Evolutionary conservation across 2,888 invertebrate genomes (phyloP), one percentile per base, ranked within the genome.

Genomic region (Ferdinandea cuprea): DNA sequence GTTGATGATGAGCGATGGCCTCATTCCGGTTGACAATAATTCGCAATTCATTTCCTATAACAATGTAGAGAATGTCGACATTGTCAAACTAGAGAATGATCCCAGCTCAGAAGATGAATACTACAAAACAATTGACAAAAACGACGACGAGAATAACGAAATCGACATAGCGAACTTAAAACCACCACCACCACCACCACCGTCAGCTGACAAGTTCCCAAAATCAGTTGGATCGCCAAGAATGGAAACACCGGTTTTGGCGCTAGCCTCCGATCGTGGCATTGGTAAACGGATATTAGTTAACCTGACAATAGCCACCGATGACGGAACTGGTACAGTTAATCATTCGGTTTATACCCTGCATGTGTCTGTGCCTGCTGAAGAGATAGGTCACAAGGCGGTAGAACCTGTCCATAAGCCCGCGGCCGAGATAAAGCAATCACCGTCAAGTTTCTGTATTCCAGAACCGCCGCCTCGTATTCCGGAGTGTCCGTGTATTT

Each of bases 281-380:
- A 86, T 87, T 32, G 86, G 87, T 86, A 91, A 94, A 90, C 93
- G 95, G 87, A 94, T 96, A 87, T 92, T 96, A 86, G 95, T 97
- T 80, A 97, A 97, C 91, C 92, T 97, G 86, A 96, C 96, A 7
- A 96, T 96, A 87, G 94, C 95, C 78, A 94, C 95, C 46, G 95
- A 95, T 87, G 93, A 93, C 77, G 92, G 92, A 85, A 89, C 90
- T 48, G 91, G 91, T 66, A 91, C 91, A 32, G 90, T 91, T 80
- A 92, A 93, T 87, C 93, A 93, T 88, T 94, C 94, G 54, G 92
- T 96, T 85, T 96, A 96, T 91, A 94, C 96, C 37, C 92, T 96
- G 86, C 96, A 96, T 87, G 94, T 96, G 77, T 95, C 95, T 81
- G 94, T 97, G 69, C 96, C 96, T 8, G 94, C 94, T 65, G 92